Conservation (phyloP, 2,888 invertebrate genomes). For the Pheosia gnoma region DNA sequence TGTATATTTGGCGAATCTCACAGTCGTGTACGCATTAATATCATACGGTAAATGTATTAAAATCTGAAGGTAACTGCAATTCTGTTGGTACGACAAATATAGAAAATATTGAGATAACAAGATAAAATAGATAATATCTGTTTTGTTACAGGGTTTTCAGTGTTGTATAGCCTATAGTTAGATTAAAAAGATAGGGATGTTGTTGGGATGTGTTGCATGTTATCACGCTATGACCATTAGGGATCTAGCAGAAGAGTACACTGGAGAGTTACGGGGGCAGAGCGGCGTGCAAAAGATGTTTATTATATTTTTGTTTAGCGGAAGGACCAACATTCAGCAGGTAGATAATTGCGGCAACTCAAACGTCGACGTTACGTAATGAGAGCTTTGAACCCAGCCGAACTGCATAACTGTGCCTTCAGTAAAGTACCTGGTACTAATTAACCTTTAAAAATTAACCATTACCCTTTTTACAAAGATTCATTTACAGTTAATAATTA, state of each 20-base stretch:
- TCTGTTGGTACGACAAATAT: too few relatives aligned
- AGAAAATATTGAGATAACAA: too few relatives aligned
- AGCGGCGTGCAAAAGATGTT: neutral
- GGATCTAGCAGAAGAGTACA: too few relatives aligned
- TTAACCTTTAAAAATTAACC: constrained; percentile 27
- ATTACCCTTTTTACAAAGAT: constrained; percentile 26
- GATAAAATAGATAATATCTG: too few relatives aligned
- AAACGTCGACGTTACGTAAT: constrained; percentile 51
- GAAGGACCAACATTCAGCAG: constrained; percentile 43
- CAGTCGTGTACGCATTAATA: neutral
- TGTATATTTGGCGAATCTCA: neutral
- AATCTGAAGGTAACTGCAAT: too few relatives aligned
- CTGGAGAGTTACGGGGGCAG: too few relatives aligned
- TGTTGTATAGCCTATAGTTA: too few relatives aligned
- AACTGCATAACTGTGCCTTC: constrained; percentile 42
- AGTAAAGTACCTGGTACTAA: constrained; percentile 28
- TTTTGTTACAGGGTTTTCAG: too few relatives aligned
- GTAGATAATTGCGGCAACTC: constrained; percentile 41
- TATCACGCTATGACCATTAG: too few relatives aligned
- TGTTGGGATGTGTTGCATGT: too few relatives aligned
- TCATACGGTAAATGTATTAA: too few relatives aligned
- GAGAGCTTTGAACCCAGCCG: constrained; percentile 56
- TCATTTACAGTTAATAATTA: constrained; percentile 29
- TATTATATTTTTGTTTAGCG: constrained; percentile 41
- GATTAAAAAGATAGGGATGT: too few relatives aligned